Conservation (phyloP, 2,888 invertebrate species). For the Miltochrista miniata region DNA sequence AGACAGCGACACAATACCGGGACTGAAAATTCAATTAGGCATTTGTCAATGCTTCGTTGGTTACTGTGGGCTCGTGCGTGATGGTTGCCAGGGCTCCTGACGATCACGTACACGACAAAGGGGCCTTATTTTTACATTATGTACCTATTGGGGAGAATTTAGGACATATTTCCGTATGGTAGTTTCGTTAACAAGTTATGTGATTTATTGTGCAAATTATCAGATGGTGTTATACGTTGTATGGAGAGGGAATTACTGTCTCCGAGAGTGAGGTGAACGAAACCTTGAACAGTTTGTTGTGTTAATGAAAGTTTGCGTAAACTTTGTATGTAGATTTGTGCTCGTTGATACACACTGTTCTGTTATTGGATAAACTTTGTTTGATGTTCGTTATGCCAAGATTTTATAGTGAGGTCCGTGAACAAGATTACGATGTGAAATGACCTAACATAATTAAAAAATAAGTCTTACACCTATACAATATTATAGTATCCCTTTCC, state of each 20-base stretch:
- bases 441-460: background rate
- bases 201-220: constrained; percentile 48
- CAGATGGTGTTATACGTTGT: constrained; percentile 28
- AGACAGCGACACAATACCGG: constrained; percentile 55
- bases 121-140: constrained; percentile 60
- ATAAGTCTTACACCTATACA: background rate
- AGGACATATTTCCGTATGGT: constrained; percentile 27
- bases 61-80: constrained; percentile 61
- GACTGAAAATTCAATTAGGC: constrained; percentile 75
- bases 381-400: too few species aligned
- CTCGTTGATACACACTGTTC: too few species aligned
- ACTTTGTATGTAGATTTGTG: background rate
- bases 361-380: too few species aligned
- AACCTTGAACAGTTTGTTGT: constrained; percentile 15
- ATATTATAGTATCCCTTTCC: too few species aligned
- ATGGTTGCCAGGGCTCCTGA: constrained; percentile 34
- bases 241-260: constrained; percentile 32
- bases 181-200: constrained; percentile 39
- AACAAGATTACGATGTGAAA: background rate
- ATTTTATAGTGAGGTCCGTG: too few species aligned
- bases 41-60: constrained; percentile 69
- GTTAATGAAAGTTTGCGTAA: constrained; percentile 10
- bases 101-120: constrained; percentile 53
- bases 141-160: constrained; percentile 34
- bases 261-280: constrained; percentile 9